Conservation (phyloP, 1,140 invertebrate species). For the Saccostrea glomerata region DNA sequence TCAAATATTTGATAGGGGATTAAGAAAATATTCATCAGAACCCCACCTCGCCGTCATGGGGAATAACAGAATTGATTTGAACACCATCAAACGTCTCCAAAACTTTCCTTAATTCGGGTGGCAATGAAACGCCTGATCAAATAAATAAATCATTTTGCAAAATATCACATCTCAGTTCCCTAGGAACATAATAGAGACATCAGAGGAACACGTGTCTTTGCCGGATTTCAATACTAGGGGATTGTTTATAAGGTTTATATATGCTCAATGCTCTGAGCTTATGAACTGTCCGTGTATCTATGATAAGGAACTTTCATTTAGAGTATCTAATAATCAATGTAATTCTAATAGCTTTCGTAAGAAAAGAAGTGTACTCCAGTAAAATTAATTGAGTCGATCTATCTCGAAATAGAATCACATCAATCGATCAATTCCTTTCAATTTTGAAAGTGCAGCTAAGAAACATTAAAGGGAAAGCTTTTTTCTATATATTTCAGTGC, state of each 20-base stretch:
- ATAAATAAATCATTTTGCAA: slow-evolving; percentile 19
- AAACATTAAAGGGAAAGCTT: neutral
- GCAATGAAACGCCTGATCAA: neutral
- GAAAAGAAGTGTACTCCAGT: neutral
- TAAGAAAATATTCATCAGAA: neutral
- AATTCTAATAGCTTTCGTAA: slow-evolving; percentile 2
- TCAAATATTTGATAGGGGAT: slow-evolving; percentile 28
- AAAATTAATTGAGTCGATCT: neutral
- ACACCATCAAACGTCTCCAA: neutral
- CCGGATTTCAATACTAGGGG: neutral
- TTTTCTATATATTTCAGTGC: neutral
- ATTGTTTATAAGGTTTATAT: neutral
- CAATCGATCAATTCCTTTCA: neutral
- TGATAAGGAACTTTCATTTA: slow-evolving; percentile 12
- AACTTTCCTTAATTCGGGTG: slow-evolving; percentile 1
- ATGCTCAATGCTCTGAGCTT: neutral
- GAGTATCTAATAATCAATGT: neutral
- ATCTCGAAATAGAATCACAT: neutral
- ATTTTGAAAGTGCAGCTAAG: neutral
- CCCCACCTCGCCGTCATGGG: neutral
- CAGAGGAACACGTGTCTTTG: neutral
- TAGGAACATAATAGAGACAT: neutral
- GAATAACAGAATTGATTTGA: neutral
- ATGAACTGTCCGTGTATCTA: neutral
- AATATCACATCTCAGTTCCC: neutral